Evolutionary conservation across 2,113 vertebrate genomes (phyloP), one percentile per base, ranked within the genome.

Genomic region (Bagarius yarrelli): DNA sequence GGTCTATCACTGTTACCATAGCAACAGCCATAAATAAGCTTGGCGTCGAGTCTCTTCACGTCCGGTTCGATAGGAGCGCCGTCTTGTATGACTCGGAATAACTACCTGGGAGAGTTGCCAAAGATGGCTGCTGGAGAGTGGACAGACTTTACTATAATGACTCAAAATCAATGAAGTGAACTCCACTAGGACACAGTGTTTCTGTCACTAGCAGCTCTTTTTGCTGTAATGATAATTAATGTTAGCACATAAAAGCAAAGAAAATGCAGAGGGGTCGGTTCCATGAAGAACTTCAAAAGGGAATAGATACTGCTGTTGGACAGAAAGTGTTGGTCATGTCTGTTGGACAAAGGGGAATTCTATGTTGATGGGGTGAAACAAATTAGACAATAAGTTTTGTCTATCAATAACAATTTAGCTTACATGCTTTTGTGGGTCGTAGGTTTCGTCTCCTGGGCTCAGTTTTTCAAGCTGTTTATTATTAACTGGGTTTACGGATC

Each of bases 201-300:
- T 70, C 56, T 70, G 12, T 21, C 1, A 50, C 27, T 47, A 56
- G 73, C 56, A 73, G 64, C 14, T 6, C 57, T 74, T 50, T 79
- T 27, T 79, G 76, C 50, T 56, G 32, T 82, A 74, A 60, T 84
- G 76, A 57, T 81, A 67, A 84, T 79, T 81, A 74, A 67, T 75
- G 55, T 63, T 80, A 85, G 76, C 76, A 77, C 55, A 85, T 80
- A 72, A 85, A 85, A 82, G 63, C 75, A 81, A 13, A 76, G 34
- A 78, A 64, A 83, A 66, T 36, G 57, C 55, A 52, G 50, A 34
- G 57, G 57, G 77, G 72, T 80, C 64, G 55, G 59, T 83, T 75
- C 36, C 11, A 55, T 77, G 47, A 71, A 36, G 36, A 53, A 83
- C 73, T 83, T 72, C 53, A 59, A 63, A 75, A 63, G n/a, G 5